Evolutionary conservation across 92 coral and sea anemone genomes (phyloP), one percentile per base, ranked within the genome.

Genomic region (Diadumene lineata): DNA sequence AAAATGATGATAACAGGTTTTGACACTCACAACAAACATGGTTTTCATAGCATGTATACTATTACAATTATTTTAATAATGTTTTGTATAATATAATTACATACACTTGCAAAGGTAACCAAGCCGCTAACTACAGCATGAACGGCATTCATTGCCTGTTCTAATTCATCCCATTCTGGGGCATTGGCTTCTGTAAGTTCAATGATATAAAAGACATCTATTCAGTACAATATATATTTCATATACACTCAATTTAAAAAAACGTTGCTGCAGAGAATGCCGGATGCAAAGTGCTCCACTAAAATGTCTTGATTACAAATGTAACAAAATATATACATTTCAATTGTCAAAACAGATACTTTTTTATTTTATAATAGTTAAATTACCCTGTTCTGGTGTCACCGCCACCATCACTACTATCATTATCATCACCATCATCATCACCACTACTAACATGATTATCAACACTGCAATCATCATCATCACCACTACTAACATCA

Each of bases 121-220:
- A 96, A 90, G 23, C 99, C 99, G 48, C 92, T 85, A 23, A 96
- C 99, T 0, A 96, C 99, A 73, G 96, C 88, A 75, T 89, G 93
- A 30, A 96, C 99, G 18, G 94, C 86, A 62, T 72, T 77, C 90
- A 96, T 81, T 22, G 93, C 99, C 7, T 91, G 78, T 70, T 92
- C 92, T 34, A 96, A 76, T 11, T 86, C 97, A 38, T 74, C 81
- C 99, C 99, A 96, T 15, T 85, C 43, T 44, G 99, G 99, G 24
- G 92, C 73, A 15, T 22, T 60, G 27, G 99, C 99, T 69, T 96
- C 99, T 96, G 67, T 28, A 66, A 18, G n/a, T n/a, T n/a, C n/a
- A n/a, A n/a, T n/a, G n/a, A n/a, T n/a, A n/a, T n/a, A n/a, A n/a
- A n/a, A n/a, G n/a, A n/a, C n/a, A n/a, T n/a, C n/a, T n/a, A n/a